Conservation (phyloP, 2,797 vertebrate species). For the Bryconaethiops microstoma region DNA sequence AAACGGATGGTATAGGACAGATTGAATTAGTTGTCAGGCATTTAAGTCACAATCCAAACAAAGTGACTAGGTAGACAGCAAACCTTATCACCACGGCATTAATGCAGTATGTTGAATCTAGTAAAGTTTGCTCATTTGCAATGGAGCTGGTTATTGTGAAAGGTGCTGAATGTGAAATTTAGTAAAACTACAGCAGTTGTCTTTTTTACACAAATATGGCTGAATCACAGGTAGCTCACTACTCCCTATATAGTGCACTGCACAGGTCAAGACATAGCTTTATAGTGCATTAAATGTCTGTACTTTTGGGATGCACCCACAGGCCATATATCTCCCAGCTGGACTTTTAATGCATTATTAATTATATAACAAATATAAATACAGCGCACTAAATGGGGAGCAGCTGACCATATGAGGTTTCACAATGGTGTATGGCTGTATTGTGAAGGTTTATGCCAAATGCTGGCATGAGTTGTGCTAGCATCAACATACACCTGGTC, state of each 20-base stretch:
- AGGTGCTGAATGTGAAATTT: constrained; percentile 3
- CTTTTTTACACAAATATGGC: background rate
- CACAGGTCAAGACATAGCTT: no score
- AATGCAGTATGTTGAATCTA: background rate
- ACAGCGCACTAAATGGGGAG: no score
- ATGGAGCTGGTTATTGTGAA: background rate
- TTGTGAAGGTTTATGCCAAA: background rate
- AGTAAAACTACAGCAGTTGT: background rate
- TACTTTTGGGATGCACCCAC: no score
- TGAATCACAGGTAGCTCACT: no score
- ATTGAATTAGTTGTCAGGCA: background rate
- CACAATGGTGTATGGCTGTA: background rate
- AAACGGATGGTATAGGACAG: background rate
- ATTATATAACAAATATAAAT: no score
- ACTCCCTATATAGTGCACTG: no score
- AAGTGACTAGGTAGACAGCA: background rate
- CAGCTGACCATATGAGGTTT: background rate
- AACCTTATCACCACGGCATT: background rate
- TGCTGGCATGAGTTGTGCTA: background rate
- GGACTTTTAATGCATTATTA: no score
- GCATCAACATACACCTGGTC: background rate
- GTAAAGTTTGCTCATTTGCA: background rate
- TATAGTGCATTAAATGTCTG: no score
- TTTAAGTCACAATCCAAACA: background rate
- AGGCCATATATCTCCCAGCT: no score